Base-by-base conservation (phyloP, 2,797 vertebrate species). In the Gobionotothen gibberifrons region DNA sequence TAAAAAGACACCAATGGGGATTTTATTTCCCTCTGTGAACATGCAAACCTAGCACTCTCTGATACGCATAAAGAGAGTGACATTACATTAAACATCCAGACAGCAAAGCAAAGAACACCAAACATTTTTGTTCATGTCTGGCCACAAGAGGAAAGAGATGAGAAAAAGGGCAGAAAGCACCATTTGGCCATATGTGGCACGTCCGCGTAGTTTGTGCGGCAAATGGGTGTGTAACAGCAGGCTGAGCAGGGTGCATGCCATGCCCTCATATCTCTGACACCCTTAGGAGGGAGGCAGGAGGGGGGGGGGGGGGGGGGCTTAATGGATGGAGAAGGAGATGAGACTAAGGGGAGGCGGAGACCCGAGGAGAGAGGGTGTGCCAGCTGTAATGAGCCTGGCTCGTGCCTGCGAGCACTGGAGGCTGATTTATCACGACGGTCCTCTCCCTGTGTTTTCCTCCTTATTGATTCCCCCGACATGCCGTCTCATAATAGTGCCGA, bases 381-480 rank as follows among this genome's bases (percentile, higher is more conserved):
- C 76, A 76, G 72, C 85, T 86, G 74, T 87, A 87, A 89, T 85
- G 76, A 88, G 80, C 76, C 62, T 57, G 70, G 59, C 79, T 87
- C n/a, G 36, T 85, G 82, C 80, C 84, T 78, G 76, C 40, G 15
- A 88, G 82, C 58, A 22, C 67, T 42, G 43, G 61, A 89, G 78
- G 85, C 88, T 89, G 89, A 93, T 92, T 93, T 91, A 91, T 84
- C 74, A 17, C 26, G 29, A 82, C 79, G 80, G 82, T 84, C 74
- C 76, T 91, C 87, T 84, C 77, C 77, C 72, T 80, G 80, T 87
- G 85, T 90, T 93, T 93, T 92, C 78, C 82, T 90, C 85, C 49
- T 47, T 85, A 93, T 94, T 78, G 88, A 92, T 93, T 84, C 74
- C 76, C 76, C 76, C 72, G 87, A 91, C 87, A 87, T 84, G 86